Percentiles rank a stretch among this genome's conserved stretches.
These are phyloP conservation scores for Sarcophaga peregrina DNA, from an alignment of 1,140 invertebrate genomes.

Conservation along the genomic window DNA sequence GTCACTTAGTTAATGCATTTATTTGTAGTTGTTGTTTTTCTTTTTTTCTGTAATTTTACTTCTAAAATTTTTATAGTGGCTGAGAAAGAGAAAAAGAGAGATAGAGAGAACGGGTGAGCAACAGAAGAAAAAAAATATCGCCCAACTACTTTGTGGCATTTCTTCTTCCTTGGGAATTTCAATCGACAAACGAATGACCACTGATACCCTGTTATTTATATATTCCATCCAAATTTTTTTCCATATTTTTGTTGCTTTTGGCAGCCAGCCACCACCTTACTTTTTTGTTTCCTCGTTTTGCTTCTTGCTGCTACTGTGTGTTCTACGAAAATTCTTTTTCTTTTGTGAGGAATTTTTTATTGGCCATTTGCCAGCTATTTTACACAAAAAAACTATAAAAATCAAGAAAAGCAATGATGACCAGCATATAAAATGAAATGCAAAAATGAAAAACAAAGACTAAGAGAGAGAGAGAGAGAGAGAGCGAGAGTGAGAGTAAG, in stretches of 20 bases:
- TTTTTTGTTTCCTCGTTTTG: too few relatives aligned
- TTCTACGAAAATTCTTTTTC: too few relatives aligned
- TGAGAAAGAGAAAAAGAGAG: background rate
- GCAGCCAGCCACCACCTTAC: too few relatives aligned
- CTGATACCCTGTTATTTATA: conserved; percentile 33
- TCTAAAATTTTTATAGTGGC: background rate
- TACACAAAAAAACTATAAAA: background rate
- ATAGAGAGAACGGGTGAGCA: background rate
- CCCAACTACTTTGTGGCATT: conserved; percentile 31
- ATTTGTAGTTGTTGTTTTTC: too few relatives aligned
- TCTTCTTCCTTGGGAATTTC: conserved; percentile 36
- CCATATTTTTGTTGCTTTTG: conserved; percentile 12
- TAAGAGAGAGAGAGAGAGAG: background rate
- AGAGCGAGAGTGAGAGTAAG: too few relatives aligned
- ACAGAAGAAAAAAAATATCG: background rate
- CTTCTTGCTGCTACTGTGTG: too few relatives aligned
- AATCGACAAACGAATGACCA: conserved; percentile 5
- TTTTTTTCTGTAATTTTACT: background rate
- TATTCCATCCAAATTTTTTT: conserved; percentile 38
- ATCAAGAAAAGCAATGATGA: background rate
- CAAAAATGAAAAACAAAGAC: background rate
- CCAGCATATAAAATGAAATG: background rate
- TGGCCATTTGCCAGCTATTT: background rate
- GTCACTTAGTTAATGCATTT: too few relatives aligned
- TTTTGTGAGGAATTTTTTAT: too few relatives aligned